Evolutionary conservation across 2,888 invertebrate species (phyloP), one percentile per base, ranked within the genome.

Genomic region (Andrena fulva): DNA sequence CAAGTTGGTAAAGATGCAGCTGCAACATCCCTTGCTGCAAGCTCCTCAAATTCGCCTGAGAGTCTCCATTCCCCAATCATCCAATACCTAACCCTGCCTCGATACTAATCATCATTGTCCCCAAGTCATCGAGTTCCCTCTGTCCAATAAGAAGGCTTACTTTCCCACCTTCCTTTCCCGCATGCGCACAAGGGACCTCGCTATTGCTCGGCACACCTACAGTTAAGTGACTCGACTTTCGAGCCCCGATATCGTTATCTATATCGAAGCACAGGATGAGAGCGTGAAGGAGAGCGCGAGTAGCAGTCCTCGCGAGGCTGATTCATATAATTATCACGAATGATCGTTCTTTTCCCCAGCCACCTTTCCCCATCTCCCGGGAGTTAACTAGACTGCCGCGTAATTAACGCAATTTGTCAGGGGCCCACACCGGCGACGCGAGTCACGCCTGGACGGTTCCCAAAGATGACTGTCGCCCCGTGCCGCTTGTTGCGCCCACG

Each of bases 331-430:
- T 80, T 80, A 80, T 71, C 66, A n/a, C 5, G 52, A 27, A 7
- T 62, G 24, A 27, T 56, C 31, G 63, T 52, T 62, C 59, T 29
- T 31, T 35, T 27, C 20, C 6, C 27, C 7, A 6, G 12, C 5
- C 16, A 16, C 2, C 10, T 24, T 7, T 42, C n/a, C 24, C 5
- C n/a, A 29, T 42, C 42, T n/a, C 48, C 16, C 71, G 60, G 27
- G 75, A 68, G 81, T 82, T 82, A 81, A 81, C 81, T n/a, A 69
- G 66, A 69, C 60, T 50, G 60, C 29, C 66, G 54, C 50, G 82
- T 75, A 82, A 82, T 81, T 70, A 81, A 81, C 60, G 75, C 82
- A 70, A 82, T 81, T 81, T 70, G 66, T 82, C 69, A 62, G 70
- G 54, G 60, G 35, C 73, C 74, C 66, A 42, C 33, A 64, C 48